Percentiles rank a stretch among this genome's conserved stretches.
phyloP scores from a whole-genome alignment of 35 echinoderm and acorn worm genomes.

The Heliocidaris erythrogramma region DNA sequence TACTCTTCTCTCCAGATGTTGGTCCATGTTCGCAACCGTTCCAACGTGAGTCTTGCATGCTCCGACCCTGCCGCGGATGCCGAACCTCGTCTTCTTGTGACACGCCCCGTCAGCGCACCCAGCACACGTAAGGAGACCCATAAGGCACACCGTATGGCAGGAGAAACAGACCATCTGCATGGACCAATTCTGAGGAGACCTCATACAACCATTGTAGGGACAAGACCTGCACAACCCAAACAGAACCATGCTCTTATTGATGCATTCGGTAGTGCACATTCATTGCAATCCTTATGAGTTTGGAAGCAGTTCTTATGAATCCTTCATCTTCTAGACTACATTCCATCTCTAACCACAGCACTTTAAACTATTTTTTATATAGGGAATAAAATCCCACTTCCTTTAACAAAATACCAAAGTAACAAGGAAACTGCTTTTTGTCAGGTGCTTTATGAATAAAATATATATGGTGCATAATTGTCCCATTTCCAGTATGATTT shows the following conservation, averaged over 20 bases:
- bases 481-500: neutral
- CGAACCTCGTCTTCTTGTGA: slow-evolving; percentile 48
- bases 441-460: neutral
- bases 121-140: slow-evolving; percentile 70
- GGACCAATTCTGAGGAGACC: slow-evolving; percentile 15
- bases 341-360: neutral
- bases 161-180: slow-evolving; percentile 70
- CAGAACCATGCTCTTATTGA: neutral
- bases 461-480: neutral
- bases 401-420: neutral
- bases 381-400: neutral
- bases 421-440: neutral
- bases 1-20: slow-evolving; percentile 66
- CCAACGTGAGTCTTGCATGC: slow-evolving; percentile 84
- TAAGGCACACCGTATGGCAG: slow-evolving; percentile 72
- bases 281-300: slow-evolving; percentile 29
- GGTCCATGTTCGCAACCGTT: slow-evolving; percentile 85
- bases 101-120: slow-evolving; percentile 83
- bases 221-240: slow-evolving; percentile 18
- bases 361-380: neutral
- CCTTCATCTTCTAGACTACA: no score
- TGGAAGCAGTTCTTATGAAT: neutral
- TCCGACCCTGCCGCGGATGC: slow-evolving; percentile 57
- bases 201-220: slow-evolving; percentile 56
- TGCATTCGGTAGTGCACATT: slow-evolving; percentile 23